These are phyloP conservation scores for Chrosomus eos DNA, from an alignment of 2,797 vertebrate species.

Conservation along the genomic window DNA sequence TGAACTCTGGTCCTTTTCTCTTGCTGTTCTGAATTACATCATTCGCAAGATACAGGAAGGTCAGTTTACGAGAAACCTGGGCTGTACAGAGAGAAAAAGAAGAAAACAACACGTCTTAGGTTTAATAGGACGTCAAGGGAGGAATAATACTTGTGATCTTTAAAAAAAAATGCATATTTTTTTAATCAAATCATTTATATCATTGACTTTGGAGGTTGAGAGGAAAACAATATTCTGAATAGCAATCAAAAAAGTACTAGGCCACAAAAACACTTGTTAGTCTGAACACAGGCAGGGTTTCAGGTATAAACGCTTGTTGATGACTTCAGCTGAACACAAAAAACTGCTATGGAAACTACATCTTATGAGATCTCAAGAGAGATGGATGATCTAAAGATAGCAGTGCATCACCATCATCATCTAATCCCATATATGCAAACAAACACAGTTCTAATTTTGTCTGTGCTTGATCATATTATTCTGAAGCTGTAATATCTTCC, in stretches of 20 bases:
- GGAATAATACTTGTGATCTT: background rate
- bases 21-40: constrained; percentile 99
- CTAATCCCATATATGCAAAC: background rate
- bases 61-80: constrained; percentile 94
- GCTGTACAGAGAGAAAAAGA: constrained; percentile 74
- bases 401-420: background rate
- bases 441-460: background rate
- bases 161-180: background rate
- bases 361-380: constrained; percentile 10
- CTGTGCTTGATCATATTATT: background rate
- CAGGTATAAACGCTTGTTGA: background rate
- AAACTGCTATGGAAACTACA: constrained; percentile 21
- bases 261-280: background rate
- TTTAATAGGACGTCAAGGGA: background rate
- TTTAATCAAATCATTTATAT: background rate
- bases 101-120: background rate
- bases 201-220: background rate
- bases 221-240: background rate
- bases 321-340: constrained; percentile 3
- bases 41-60: constrained; percentile 97
- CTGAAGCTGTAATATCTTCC: constrained; percentile 1
- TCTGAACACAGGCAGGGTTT: background rate
- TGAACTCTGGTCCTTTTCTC: constrained; percentile 98
- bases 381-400: constrained; percentile 12
- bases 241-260: background rate